Conservation (phyloP, 2,888 invertebrate genomes). For the Bugula neritina region DNA sequence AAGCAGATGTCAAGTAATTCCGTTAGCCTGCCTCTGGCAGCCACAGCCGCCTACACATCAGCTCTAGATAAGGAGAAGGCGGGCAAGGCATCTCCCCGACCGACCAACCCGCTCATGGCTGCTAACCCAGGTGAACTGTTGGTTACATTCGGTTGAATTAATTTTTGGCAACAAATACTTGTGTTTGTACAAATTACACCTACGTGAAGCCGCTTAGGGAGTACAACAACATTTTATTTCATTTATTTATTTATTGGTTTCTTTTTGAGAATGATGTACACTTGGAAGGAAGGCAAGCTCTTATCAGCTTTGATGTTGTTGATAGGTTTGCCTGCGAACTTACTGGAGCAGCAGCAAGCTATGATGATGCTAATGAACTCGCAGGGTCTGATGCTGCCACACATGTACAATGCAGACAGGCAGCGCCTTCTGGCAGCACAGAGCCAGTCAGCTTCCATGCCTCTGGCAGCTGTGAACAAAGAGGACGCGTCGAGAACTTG, state of each 20-base stretch:
- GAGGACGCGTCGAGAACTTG: background rate
- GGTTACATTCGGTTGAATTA: too few species aligned
- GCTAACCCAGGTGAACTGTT: background rate
- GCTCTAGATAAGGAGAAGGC: slow-evolving; percentile 14
- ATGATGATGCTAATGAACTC: background rate
- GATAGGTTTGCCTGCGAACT: background rate
- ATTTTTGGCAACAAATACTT: too few species aligned
- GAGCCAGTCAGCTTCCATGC: background rate
- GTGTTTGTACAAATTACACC: too few species aligned
- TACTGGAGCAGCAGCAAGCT: slow-evolving; percentile 9
- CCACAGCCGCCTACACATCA: background rate
- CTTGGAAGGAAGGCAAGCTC: too few species aligned
- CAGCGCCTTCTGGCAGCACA: background rate
- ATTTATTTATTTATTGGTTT: too few species aligned
- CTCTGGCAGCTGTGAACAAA: background rate
- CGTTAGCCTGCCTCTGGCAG: background rate
- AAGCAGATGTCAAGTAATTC: slow-evolving; percentile 25
- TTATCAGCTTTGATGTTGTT: background rate
- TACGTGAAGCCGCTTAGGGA: too few species aligned
- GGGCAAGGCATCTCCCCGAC: background rate
- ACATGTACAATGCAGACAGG: background rate
- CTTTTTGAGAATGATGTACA: too few species aligned
- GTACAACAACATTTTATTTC: too few species aligned
- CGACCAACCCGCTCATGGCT: background rate
- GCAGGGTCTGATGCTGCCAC: background rate